Conservation (phyloP, 1,140 invertebrate species). For the Bombus ignitus region DNA sequence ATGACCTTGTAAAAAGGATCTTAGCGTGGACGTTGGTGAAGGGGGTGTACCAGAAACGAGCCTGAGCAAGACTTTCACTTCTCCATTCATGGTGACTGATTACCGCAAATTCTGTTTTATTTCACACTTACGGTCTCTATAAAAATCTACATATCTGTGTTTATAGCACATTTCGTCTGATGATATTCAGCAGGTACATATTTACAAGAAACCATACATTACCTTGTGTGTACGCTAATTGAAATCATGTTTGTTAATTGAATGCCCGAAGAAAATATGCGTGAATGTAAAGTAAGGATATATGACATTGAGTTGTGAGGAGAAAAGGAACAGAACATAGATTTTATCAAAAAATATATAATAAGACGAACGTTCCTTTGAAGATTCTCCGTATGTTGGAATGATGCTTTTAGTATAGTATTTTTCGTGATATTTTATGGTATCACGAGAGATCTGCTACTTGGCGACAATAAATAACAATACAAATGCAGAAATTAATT, state of each 20-base stretch:
- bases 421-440: not conserved
- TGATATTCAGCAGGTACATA: not conserved
- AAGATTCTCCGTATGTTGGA: constrained; percentile 7
- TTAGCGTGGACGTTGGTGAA: constrained; percentile 64
- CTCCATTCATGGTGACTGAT: not conserved
- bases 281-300: not conserved
- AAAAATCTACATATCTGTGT: not conserved
- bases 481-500: not conserved
- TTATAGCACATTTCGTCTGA: not conserved
- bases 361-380: not conserved
- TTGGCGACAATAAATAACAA: constrained; percentile 3
- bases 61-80: too few species aligned
- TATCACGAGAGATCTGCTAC: constrained; percentile 8
- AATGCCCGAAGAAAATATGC: constrained; percentile 1
- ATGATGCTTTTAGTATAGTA: not conserved
- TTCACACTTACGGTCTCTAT: constrained; percentile 1
- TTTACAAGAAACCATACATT: not conserved
- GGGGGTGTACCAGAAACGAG: constrained; percentile 68
- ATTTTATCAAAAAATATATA: not conserved
- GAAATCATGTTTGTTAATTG: not conserved
- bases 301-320: not conserved
- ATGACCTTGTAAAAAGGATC: constrained; percentile 76
- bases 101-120: not conserved
- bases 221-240: too few species aligned
- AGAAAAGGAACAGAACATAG: not conserved